phyloP scores from a whole-genome alignment of 2,888 invertebrate genomes.

The Xanthia icteritia region DNA sequence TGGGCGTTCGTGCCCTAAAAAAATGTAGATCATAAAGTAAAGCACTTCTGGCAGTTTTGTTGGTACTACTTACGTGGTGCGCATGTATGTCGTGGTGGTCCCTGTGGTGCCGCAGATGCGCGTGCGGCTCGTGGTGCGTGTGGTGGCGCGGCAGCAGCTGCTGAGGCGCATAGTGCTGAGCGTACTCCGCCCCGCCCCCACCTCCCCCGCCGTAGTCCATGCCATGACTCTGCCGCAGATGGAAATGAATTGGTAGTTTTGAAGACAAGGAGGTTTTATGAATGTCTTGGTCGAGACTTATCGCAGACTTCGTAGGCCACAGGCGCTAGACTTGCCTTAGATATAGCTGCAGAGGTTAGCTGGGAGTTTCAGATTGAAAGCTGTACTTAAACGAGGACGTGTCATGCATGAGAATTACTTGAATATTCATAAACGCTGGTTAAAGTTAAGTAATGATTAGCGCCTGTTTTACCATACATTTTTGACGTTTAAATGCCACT shows the following conservation, averaged over 20 bases:
- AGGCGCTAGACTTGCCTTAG: background rate
- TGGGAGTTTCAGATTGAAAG: background rate
- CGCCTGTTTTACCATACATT: no score
- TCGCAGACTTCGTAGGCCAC: background rate
- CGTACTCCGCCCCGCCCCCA: conserved; percentile 84
- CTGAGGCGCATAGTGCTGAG: conserved; percentile 88
- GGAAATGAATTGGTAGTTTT: conserved; percentile 10
- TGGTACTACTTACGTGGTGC: conserved; percentile 84
- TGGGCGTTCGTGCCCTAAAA: background rate
- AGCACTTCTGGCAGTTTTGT: background rate
- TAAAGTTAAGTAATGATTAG: no score
- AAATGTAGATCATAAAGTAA: background rate
- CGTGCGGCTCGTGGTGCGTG: conserved; percentile 86
- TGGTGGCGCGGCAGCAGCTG: conserved; percentile 87
- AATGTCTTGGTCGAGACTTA: background rate
- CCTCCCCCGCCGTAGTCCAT: conserved; percentile 88
- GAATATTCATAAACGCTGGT: no score
- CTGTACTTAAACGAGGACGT: background rate
- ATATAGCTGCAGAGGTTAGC: background rate
- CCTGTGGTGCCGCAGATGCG: conserved; percentile 85
- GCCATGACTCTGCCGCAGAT: conserved; percentile 85
- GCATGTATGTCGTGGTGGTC: conserved; percentile 88
- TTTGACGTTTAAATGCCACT: no score
- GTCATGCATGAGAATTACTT: background rate
- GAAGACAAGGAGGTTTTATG: background rate